Evolutionary conservation across 2,113 vertebrate species (phyloP).

Genomic region (Scomber japonicus): DNA sequence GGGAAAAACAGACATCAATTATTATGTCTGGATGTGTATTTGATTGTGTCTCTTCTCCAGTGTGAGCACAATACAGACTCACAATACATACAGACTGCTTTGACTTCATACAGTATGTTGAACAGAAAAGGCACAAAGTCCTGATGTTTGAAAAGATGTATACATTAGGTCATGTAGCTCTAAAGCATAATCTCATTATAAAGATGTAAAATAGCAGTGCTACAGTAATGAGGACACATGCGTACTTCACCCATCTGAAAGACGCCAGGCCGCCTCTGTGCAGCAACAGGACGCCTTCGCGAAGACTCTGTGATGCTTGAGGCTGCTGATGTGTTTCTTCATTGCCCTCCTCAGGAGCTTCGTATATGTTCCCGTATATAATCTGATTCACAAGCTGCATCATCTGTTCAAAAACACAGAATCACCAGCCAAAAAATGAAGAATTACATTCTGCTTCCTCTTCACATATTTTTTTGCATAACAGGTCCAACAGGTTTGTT

Average conservation of each 20-base stretch:
- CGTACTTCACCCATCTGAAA: slow-evolving; percentile 86
- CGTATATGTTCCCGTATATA: slow-evolving; percentile 83
- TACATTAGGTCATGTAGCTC: too few relatives aligned
- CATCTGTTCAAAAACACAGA: slow-evolving; percentile 71
- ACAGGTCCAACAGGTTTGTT: too few relatives aligned
- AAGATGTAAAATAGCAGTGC: too few relatives aligned
- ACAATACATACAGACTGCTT: too few relatives aligned
- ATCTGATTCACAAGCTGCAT: slow-evolving; percentile 85
- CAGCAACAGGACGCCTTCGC: slow-evolving; percentile 82
- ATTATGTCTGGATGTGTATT: too few relatives aligned
- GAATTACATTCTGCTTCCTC: not conserved
- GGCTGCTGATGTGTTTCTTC: slow-evolving; percentile 43
- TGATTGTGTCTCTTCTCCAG: too few relatives aligned
- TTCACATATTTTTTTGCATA: too few relatives aligned
- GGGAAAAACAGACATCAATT: too few relatives aligned
- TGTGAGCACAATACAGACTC: too few relatives aligned
- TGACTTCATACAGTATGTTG: too few relatives aligned
- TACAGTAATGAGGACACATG: not conserved
- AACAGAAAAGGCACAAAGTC: not conserved
- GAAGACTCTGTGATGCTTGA: slow-evolving; percentile 54
- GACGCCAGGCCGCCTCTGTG: slow-evolving; percentile 77
- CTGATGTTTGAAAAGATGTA: not conserved
- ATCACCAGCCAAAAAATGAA: not conserved
- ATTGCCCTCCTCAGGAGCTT: slow-evolving; percentile 20
- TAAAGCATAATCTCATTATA: too few relatives aligned